Conservation (phyloP, 2,113 vertebrate genomes). For the Lepus americanus region DNA sequence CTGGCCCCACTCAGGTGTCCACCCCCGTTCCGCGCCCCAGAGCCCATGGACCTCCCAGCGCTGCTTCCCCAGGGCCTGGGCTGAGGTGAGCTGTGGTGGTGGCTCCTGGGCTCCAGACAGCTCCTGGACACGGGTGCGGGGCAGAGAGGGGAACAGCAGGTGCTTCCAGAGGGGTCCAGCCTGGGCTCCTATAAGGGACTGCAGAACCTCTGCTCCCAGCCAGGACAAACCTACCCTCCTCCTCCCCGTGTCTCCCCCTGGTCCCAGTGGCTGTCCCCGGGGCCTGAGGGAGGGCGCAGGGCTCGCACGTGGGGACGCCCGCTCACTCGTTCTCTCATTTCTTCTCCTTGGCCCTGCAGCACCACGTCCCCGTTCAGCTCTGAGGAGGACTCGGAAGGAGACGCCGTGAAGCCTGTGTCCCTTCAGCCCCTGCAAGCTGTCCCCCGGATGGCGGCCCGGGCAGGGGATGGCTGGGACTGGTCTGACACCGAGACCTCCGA, state of each 20-base stretch:
- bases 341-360: background rate
- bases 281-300: background rate
- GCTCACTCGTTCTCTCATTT: background rate
- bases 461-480: slow-evolving; percentile 62
- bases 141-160: background rate
- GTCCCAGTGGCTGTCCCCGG: background rate
- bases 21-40: background rate
- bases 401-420: slow-evolving; percentile 7
- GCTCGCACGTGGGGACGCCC: background rate
- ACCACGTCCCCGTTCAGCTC: slow-evolving; percentile 87
- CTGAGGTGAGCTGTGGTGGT: slow-evolving; percentile 59
- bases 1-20: background rate
- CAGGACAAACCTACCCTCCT: background rate
- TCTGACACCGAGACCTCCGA: slow-evolving; percentile 83
- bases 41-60: background rate
- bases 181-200: background rate
- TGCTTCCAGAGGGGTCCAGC: background rate
- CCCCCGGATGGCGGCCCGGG: background rate
- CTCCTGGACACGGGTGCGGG: background rate
- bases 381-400: slow-evolving; percentile 75
- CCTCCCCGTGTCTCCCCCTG: background rate
- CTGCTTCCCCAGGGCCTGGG: background rate
- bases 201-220: background rate
- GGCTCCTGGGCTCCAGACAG: background rate
- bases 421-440: background rate